Percentiles rank a stretch among this genome's conserved stretches.
phyloP scores from a whole-genome alignment of 2,888 invertebrate genomes.

The Sepioteuthis lessoniana region DNA sequence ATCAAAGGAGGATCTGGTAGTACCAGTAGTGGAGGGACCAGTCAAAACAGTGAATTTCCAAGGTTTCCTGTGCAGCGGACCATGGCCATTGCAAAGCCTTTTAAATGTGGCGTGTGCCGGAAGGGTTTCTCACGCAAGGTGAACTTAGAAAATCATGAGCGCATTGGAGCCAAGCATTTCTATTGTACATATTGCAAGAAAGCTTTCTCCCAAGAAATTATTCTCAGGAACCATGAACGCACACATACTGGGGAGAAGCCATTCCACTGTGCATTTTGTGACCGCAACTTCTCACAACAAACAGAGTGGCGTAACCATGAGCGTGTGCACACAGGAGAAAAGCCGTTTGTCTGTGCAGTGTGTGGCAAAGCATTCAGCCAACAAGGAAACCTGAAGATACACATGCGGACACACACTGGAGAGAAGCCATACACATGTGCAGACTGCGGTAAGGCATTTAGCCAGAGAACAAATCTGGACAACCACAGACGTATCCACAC shows the following conservation, averaged over 20 bases:
- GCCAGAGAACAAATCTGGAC: slow-evolving; percentile 39
- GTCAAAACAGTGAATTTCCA: slow-evolving; percentile 6
- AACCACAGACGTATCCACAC: slow-evolving; percentile 44
- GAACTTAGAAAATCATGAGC: slow-evolving; percentile 38
- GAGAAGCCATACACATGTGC: slow-evolving; percentile 43
- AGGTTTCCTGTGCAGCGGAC: slow-evolving; percentile 24
- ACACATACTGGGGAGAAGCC: slow-evolving; percentile 39
- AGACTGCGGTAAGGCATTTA: slow-evolving; percentile 36
- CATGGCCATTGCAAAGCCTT: slow-evolving; percentile 37
- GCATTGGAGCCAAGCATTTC: slow-evolving; percentile 35
- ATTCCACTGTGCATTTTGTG: slow-evolving; percentile 35
- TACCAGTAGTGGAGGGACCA: not conserved
- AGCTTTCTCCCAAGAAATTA: slow-evolving; percentile 41
- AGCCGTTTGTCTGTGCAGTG: slow-evolving; percentile 25
- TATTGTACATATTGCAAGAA: slow-evolving; percentile 40
- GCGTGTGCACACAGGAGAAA: slow-evolving; percentile 41
- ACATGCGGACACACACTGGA: slow-evolving; percentile 45
- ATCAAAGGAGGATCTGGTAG: not conserved
- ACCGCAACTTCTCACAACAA: slow-evolving; percentile 38
- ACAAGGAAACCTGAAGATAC: slow-evolving; percentile 36
- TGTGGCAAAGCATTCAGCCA: slow-evolving; percentile 41
- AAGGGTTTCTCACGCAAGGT: slow-evolving; percentile 43
- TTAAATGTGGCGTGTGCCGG: slow-evolving; percentile 41
- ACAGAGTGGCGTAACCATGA: slow-evolving; percentile 46
- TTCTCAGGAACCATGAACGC: slow-evolving; percentile 41